These are phyloP conservation scores for Rynchops niger DNA, from an alignment of 2,113 vertebrate species.

Conservation along the genomic window DNA sequence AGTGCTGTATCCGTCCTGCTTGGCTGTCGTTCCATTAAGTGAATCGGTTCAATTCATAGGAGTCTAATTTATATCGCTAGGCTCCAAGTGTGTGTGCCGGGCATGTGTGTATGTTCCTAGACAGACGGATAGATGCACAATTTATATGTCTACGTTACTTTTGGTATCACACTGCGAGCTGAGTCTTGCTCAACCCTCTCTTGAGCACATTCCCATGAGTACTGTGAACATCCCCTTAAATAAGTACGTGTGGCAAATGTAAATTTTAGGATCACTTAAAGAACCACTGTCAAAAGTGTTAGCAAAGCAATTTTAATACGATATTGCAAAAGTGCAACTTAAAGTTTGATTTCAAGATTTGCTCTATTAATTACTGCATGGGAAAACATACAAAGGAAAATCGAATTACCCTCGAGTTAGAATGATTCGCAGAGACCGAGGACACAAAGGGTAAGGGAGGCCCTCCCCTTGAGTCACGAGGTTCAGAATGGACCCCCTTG, in stretches of 20 bases:
- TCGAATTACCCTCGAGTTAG: neutral
- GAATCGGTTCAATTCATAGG: neutral
- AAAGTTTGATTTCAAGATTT: neutral
- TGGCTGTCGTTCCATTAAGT: neutral
- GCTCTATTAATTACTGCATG: neutral
- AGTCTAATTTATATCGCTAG: neutral
- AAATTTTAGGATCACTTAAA: neutral
- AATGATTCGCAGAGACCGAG: neutral
- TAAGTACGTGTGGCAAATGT: neutral
- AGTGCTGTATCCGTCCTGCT: neutral
- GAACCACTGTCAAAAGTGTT: neutral
- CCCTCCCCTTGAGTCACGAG: neutral
- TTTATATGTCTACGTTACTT: neutral
- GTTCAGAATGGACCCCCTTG: neutral
- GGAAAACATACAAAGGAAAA: neutral
- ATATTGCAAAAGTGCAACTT: neutral
- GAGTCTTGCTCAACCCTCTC: neutral
- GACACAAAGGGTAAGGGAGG: neutral
- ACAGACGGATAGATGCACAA: neutral
- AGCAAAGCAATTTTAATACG: neutral
- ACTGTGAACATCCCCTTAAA: neutral
- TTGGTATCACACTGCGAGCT: neutral
- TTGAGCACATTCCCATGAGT: neutral
- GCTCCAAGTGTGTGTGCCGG: fast-evolving
- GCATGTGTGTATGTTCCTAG: neutral